Evolutionary conservation across 2,113 vertebrate species (phyloP).

Genomic region (Pimephales promelas): DNA sequence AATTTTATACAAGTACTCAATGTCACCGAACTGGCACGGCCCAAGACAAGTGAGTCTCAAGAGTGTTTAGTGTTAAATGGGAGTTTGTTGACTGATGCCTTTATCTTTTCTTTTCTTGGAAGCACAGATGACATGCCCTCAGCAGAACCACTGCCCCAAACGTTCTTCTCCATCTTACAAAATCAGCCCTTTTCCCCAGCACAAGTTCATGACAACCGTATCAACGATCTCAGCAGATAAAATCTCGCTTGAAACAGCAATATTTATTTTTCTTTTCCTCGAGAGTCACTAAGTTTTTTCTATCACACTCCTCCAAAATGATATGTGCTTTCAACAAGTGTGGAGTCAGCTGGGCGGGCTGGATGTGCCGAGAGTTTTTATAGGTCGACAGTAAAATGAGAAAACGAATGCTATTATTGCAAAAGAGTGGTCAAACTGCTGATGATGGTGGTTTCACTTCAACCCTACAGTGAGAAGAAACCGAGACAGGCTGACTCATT

Average conservation of each 20-base stretch:
- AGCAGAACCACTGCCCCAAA: neutral
- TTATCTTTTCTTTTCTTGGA: conserved; percentile 63
- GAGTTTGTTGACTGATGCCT: conserved; percentile 59
- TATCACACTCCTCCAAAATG: conserved; percentile 20
- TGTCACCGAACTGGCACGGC: neutral
- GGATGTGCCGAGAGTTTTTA: conserved; percentile 68
- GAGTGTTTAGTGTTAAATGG: conserved; percentile 62
- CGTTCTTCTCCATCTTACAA: conserved; percentile 31
- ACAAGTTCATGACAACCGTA: conserved; percentile 1
- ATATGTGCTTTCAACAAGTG: conserved; percentile 56
- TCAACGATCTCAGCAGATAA: conserved; percentile 33
- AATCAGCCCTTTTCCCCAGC: conserved; percentile 6
- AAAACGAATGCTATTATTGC: conserved; percentile 37
- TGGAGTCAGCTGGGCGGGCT: conserved; percentile 62
- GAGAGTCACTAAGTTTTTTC: conserved; percentile 56
- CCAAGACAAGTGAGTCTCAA: neutral
- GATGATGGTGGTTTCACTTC: conserved; percentile 57
- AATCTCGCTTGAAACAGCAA: conserved; percentile 48
- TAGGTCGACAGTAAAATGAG: conserved; percentile 61
- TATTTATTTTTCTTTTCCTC: conserved; percentile 33
- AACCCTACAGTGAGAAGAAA: conserved; percentile 27
- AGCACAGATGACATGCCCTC: conserved; percentile 43
- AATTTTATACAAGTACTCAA: conserved; percentile 5
- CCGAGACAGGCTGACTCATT: conserved; percentile 29
- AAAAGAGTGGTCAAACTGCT: conserved; percentile 48